These are phyloP conservation scores for Gobionotothen gibberifrons DNA, from an alignment of 2,797 vertebrate species.

Conservation along the genomic window DNA sequence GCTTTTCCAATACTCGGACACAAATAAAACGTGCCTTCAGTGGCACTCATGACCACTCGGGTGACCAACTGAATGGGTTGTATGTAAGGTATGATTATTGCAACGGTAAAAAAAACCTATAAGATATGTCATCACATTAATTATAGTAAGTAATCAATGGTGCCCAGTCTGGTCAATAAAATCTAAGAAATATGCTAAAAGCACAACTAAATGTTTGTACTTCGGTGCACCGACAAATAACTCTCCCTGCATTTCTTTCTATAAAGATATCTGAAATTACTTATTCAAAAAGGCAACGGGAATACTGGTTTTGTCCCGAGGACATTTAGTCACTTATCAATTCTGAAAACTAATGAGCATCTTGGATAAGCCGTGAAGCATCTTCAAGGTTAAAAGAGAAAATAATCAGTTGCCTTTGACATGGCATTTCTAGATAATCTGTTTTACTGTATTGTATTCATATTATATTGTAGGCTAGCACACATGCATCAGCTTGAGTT, in stretches of 20 bases:
- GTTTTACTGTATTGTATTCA: too few relatives aligned
- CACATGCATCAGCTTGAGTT: background rate
- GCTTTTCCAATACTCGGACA: slow-evolving; percentile 26
- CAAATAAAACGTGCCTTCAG: slow-evolving; percentile 23
- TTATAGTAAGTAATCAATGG: background rate
- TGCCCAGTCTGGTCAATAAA: background rate
- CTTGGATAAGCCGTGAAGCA: background rate
- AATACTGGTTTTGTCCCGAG: slow-evolving; percentile 36
- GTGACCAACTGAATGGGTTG: too few relatives aligned
- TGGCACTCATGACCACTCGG: too few relatives aligned
- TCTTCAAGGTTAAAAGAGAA: background rate
- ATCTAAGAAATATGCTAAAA: background rate
- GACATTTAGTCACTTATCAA: background rate
- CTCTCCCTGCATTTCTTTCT: background rate
- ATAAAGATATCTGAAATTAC: background rate
- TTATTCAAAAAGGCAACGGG: slow-evolving; percentile 25
- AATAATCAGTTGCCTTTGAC: background rate
- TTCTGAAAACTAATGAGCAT: background rate
- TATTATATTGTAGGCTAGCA: background rate
- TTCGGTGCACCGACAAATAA: background rate
- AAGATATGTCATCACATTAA: background rate
- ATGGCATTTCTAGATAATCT: background rate
- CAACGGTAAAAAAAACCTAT: background rate
- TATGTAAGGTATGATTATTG: slow-evolving; percentile 6
- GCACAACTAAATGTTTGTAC: background rate